phyloP scores from a whole-genome alignment of 1,140 invertebrate genomes.

The Drosophila obscura region DNA sequence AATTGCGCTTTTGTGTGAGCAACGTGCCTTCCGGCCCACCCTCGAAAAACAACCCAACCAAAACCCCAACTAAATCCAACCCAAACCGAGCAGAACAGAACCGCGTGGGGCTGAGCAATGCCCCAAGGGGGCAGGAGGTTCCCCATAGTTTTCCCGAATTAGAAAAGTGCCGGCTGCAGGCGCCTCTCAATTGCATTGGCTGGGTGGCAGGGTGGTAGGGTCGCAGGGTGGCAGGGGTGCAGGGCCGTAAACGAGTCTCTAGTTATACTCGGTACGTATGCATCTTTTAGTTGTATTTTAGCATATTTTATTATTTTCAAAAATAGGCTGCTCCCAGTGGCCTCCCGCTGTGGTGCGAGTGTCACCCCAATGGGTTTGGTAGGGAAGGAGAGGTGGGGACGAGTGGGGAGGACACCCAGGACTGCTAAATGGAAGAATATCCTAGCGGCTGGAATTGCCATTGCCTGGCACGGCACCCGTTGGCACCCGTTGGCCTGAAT shows the following conservation, averaged over 20 bases:
- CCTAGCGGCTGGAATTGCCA: slow-evolving; percentile 31
- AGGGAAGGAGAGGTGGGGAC: too few species aligned
- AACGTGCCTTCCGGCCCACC: slow-evolving; percentile 6
- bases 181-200: slow-evolving; percentile 67
- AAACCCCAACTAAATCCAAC: slow-evolving; percentile 20
- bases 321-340: slow-evolving; percentile 67
- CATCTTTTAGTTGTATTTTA: slow-evolving; percentile 59
- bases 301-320: slow-evolving; percentile 77
- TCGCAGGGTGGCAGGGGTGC: slow-evolving; percentile 1
- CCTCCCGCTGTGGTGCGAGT: slow-evolving; percentile 42
- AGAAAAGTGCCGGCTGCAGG: slow-evolving; percentile 76
- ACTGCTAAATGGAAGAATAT: slow-evolving; percentile 21
- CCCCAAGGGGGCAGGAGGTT: slow-evolving; percentile 9
- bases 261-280: not conserved
- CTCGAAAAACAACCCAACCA: slow-evolving; percentile 15
- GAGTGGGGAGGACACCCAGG: not conserved
- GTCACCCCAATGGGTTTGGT: not conserved
- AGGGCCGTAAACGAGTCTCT: slow-evolving; percentile 16
- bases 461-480: slow-evolving; percentile 38
- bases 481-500: slow-evolving; percentile 36
- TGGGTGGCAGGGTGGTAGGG: not conserved
- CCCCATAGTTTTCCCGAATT: slow-evolving; percentile 64
- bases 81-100: slow-evolving; percentile 14
- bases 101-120: slow-evolving; percentile 7
- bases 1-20: slow-evolving; percentile 58